Evolutionary conservation across 2,797 vertebrate genomes (phyloP), one percentile per base, ranked within the genome.

Genomic region (Poecilia gillii): DNA sequence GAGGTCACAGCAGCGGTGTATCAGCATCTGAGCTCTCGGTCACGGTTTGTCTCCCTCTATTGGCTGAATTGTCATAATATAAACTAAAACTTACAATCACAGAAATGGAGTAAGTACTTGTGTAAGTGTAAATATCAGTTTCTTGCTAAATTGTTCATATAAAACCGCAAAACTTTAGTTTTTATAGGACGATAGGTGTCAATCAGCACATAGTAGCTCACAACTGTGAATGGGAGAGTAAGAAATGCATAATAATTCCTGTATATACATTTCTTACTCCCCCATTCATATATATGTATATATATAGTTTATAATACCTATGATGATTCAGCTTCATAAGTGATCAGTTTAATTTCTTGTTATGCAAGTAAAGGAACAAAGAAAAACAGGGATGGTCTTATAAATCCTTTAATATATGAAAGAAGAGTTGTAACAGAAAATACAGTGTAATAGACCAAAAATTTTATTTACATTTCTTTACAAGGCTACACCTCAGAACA

Each of bases 371-470:
- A 51, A 68, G 6, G 14, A 16, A 25, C 59, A 43, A 55, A 47
- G 25, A 2, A 78, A 18, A 73, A 66, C 46, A 75, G 64, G 4
- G 12, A 2, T 77, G 80, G 91, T 88, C 81, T 94, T 91, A 93
- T 94, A 94, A 95, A 95, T 93, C 92, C 85, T 94, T 96, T 96
- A 95, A 93, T 95, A 95, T 94, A 93, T 93, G 94, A 96, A 95
- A 95, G 86, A 92, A 91, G 89, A 91, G 94, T 94, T 93, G 90
- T 82, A 92, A 93, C 90, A 94, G 88, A 94, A 87, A 90, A 83
- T 96, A 96, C 95, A 96, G 95, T 96, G 95, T 96, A 95, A 96
- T 91, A 95, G 95, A 96, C 95, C 94, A 94, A 92, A 95, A 90
- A 89, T 93, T 89, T 92, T 84, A 85, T 88, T 85, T 88, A 92